Evolutionary conservation across 1,140 invertebrate genomes (phyloP).

Genomic region (Drosophila bocqueti): DNA sequence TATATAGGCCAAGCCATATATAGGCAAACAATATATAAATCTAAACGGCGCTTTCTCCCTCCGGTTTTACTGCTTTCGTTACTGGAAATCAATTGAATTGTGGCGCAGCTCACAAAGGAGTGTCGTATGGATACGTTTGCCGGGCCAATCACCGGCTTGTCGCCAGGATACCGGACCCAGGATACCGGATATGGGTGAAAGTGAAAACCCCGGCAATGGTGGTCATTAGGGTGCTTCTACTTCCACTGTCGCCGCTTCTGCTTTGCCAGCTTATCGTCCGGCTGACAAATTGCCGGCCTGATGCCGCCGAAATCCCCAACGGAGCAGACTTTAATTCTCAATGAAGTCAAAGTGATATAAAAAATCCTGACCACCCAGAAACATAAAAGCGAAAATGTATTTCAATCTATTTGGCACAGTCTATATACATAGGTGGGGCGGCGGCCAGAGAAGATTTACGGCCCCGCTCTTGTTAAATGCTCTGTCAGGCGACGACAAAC

Average conservation of each 20-base stretch:
- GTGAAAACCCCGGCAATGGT: conserved; percentile 57
- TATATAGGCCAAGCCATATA: conserved; percentile 46
- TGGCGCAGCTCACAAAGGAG: conserved; percentile 38
- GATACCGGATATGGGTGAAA: conserved; percentile 51
- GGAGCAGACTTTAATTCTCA: conserved; percentile 40
- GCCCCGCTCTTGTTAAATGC: conserved; percentile 61
- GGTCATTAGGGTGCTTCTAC: conserved; percentile 72
- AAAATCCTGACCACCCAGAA: conserved; percentile 34
- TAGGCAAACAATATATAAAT: conserved; percentile 31
- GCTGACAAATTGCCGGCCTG: conserved; percentile 72
- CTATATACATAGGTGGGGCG: conserved; percentile 48
- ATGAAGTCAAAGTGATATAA: conserved; percentile 50
- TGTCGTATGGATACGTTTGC: conserved; percentile 41
- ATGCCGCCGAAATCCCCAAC: conserved; percentile 31
- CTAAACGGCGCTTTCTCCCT: conserved; percentile 4
- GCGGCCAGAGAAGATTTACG: conserved; percentile 64
- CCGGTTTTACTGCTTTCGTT: conserved; percentile 57
- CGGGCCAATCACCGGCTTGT: conserved; percentile 45
- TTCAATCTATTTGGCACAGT: conserved; percentile 70
- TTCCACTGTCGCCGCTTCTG: not conserved
- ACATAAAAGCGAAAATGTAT: conserved; percentile 71
- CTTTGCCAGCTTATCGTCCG: conserved; percentile 25
- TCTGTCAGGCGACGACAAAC: conserved; percentile 39
- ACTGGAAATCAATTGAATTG: conserved; percentile 71
- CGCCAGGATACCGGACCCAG: conserved; percentile 2